phyloP scores from a whole-genome alignment of 2,113 vertebrate genomes.

The Abramis brama region DNA sequence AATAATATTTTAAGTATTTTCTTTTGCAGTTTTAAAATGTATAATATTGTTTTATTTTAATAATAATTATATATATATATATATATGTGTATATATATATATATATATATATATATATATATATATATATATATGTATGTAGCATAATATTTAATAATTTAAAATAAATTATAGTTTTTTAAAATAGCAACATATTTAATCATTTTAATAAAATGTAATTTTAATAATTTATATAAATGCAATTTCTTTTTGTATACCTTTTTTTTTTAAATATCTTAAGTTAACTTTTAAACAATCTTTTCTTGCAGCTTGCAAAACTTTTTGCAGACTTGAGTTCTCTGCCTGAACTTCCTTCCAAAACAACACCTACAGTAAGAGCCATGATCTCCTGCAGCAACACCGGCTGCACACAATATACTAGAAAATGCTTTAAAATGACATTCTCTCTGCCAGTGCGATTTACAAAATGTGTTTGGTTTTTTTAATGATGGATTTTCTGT shows the following conservation, averaged over 20 bases:
- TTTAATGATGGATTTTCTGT: background rate
- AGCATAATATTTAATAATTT: no score
- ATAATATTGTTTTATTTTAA: no score
- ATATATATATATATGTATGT: no score
- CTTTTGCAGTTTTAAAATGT: no score
- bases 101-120: no score
- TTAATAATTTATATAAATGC: background rate
- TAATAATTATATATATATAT: no score
- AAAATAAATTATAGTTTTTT: no score
- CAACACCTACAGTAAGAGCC: slow-evolving; percentile 79
- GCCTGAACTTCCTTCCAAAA: slow-evolving; percentile 81
- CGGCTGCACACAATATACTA: background rate
- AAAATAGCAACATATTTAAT: background rate
- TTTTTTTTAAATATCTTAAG: no score
- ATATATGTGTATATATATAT: no score
- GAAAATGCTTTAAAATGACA: background rate
- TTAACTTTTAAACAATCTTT: slow-evolving; percentile 2
- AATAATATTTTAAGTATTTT: no score
- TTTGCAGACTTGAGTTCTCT: slow-evolving; percentile 88
- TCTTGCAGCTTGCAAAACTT: slow-evolving; percentile 87
- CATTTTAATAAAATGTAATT: background rate
- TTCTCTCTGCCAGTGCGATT: background rate
- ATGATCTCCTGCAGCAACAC: background rate
- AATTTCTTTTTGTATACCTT: background rate
- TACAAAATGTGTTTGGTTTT: background rate